Conservation (phyloP, 2,888 invertebrate species). For the Euplexia lucipara region DNA sequence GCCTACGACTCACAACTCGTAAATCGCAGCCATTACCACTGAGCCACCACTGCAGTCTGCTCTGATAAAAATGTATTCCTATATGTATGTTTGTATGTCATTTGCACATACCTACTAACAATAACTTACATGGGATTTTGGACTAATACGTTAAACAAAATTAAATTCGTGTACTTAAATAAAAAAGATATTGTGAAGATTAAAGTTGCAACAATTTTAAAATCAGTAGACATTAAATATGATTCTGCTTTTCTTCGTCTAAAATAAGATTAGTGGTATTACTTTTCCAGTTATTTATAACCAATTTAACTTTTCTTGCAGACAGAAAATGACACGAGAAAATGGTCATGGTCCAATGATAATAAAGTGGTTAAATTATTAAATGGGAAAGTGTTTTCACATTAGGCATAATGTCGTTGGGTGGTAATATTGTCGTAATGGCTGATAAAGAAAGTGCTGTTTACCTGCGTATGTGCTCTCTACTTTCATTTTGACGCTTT, state of each 20-base stretch:
- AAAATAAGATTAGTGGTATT: background rate
- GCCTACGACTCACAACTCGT: too few species aligned
- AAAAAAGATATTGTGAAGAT: too few species aligned
- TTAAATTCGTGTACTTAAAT: too few species aligned
- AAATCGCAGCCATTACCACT: too few species aligned
- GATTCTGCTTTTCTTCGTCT: too few species aligned
- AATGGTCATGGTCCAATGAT: constrained; percentile 9
- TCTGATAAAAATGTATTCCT: too few species aligned
- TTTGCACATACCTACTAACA: too few species aligned
- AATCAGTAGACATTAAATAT: too few species aligned
- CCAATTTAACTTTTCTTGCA: background rate
- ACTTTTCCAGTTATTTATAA: background rate
- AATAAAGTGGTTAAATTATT: constrained; percentile 6
- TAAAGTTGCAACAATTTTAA: background rate
- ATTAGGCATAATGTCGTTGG: background rate
- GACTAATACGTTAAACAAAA: too few species aligned
- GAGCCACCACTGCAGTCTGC: too few species aligned
- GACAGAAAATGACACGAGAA: constrained; percentile 13
- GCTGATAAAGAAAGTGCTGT: constrained; percentile 45
- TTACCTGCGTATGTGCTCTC: constrained; percentile 74
- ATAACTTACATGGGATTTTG: too few species aligned
- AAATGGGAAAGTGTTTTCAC: constrained; percentile 34
- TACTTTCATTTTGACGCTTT: constrained; percentile 75
- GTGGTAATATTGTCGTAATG: constrained; percentile 24
- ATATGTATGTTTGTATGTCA: too few species aligned